These are phyloP conservation scores for Drosophila tropicalis DNA, from an alignment of 1,140 invertebrate genomes.

Conservation along the genomic window DNA sequence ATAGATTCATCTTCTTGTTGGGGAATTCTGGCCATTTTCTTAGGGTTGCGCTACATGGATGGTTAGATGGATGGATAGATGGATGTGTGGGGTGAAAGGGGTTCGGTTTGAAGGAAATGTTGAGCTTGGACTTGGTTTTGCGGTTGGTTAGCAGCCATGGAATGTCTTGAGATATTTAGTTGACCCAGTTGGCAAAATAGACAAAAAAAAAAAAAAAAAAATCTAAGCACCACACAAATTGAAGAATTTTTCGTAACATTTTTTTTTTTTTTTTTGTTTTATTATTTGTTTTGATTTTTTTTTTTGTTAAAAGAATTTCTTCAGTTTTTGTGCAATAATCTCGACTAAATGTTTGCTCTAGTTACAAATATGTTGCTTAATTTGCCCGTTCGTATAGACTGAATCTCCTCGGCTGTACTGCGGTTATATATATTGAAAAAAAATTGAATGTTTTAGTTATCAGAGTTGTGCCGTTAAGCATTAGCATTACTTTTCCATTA, in stretches of 20 bases:
- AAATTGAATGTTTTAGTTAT: too few relatives aligned
- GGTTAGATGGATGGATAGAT: not conserved
- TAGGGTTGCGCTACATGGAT: not conserved
- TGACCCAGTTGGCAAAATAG: conserved; percentile 9
- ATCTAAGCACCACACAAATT: conserved; percentile 11
- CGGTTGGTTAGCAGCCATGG: conserved; percentile 20
- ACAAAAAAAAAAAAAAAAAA: not conserved
- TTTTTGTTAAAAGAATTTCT: not conserved
- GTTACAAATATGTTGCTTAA: not conserved
- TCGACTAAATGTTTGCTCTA: not conserved
- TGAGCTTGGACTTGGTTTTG: conserved; percentile 20
- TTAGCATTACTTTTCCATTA: too few relatives aligned
- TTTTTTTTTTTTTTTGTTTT: not conserved
- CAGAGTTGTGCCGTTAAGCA: too few relatives aligned
- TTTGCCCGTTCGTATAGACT: not conserved
- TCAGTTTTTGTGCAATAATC: not conserved
- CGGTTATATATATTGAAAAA: too few relatives aligned
- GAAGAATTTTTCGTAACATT: not conserved
- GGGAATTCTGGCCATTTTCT: conserved; percentile 12
- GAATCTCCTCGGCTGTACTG: too few relatives aligned
- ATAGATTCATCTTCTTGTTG: conserved; percentile 53
- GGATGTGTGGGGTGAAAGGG: not conserved
- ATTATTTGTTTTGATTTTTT: not conserved
- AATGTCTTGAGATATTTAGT: conserved; percentile 14
- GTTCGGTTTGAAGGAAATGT: not conserved